Evolutionary conservation across 2,888 invertebrate genomes (phyloP).

Genomic region (Herminia tarsipennalis): DNA sequence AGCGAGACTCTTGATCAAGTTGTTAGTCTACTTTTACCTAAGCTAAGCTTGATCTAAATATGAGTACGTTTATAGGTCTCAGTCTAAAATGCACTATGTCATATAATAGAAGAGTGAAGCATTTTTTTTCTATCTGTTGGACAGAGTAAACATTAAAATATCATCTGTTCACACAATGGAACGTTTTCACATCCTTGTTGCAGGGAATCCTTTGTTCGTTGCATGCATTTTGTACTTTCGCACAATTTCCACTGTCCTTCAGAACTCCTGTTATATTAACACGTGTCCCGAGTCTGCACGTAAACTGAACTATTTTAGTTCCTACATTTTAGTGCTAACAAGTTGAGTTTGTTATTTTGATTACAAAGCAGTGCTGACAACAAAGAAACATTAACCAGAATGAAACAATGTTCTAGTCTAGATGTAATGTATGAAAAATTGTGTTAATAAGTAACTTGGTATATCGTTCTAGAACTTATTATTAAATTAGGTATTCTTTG

Average conservation of each 20-base stretch:
- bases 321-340: conserved; percentile 17
- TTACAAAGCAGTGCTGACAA: no score
- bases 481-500: no score
- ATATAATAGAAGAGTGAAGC: not conserved
- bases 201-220: conserved; percentile 37
- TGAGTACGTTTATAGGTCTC: no score
- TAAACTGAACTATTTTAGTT: conserved; percentile 32
- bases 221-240: conserved; percentile 39
- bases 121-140: conserved; percentile 16
- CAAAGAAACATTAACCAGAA: no score
- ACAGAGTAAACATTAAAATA: conserved; percentile 34
- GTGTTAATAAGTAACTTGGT: no score
- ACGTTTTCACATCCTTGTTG: conserved; percentile 46
- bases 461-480: no score
- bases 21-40: no score
- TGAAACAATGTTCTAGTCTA: no score
- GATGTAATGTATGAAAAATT: no score
- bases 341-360: conserved; percentile 22
- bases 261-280: conserved; percentile 23
- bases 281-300: conserved; percentile 22
- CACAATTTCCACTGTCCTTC: conserved; percentile 42
- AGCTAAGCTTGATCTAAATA: no score
- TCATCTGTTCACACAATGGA: conserved; percentile 33
- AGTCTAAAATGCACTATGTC: not conserved
- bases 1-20: no score